Evolutionary conservation across 1,140 invertebrate genomes (phyloP), one percentile per base, ranked within the genome.

Genomic region (Rhysida immarginata): DNA sequence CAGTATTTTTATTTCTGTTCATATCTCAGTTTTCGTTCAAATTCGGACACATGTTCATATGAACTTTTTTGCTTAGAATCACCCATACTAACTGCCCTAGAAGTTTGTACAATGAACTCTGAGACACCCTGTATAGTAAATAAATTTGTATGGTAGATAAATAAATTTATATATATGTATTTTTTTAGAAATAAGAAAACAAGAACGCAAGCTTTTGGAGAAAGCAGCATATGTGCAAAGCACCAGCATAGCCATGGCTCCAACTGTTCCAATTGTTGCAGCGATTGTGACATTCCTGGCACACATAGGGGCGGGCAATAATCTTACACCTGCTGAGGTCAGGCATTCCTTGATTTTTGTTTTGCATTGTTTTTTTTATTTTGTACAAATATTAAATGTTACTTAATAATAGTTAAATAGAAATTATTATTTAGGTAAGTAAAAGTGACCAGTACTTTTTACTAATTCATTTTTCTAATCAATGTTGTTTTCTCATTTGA

Each of bases 291-390:
- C 78, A 1, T 80, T 84, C 61, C 65, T 82, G 18, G 70, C 74
- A n/a, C 77, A 82, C 59, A 72, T 81, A n/a, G 64, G 70, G 18
- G 67, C 73, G 24, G 80, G 78, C 27, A 68, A 75, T 65, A 74
- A 76, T 65, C 71, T 84, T 0, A 74, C 74, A 25, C 72, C 79
- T 23, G 72, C 78, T 24, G 74, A 81, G 74, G 81, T 82, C 73
- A 66, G 60, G 59, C 18, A n/a, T 41, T 11, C 35, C 11, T 11
- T 41, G 35, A 11, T 41, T 41, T 41, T n/a, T 41, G n/a, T n/a
- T n/a, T n/a, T 41, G 35, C n/a, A 41, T 41, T 41, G 21, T 48
- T 8, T 8, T 13, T 48, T 48, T 13, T 20, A 23, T 14, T 48
- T 13, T 48, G 45, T 48, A 8, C 45, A 48, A 20, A 23, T 8